Evolutionary conservation across 2,113 vertebrate genomes (phyloP), one percentile per base, ranked within the genome.

Genomic region (Ellobius talpinus): DNA sequence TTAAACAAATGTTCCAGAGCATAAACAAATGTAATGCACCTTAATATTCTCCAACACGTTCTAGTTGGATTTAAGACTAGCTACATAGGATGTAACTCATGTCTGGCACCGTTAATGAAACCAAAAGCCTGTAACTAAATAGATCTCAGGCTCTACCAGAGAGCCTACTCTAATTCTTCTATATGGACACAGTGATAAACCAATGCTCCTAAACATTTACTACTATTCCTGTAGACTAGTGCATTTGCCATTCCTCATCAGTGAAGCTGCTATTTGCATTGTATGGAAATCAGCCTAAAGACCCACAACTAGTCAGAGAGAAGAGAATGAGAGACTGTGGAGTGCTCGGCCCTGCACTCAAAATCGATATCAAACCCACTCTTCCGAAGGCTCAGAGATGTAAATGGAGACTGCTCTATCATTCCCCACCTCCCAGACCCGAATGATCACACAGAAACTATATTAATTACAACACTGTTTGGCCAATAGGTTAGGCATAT

Each of bases 381-480:
- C 73, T 1, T 42, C 23, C 1, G 0, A 47, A 47, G 42, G 9
- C 74, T 77, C 42, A 42, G 45, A 19, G 14, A 58, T 58, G 19
- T 58, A 58, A 23, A 58, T 58, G 19, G 58, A 58, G 19, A 58
- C 58, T 58, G 19, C 58, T 58, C 58, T 58, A 58, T 58, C 58
- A 0, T 58, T 58, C 1, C 19, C 6, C 0, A 0, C 58, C 1
- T 0, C 58, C 58, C 58, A 58, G 19, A 58, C 19, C 58, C 6
- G 0, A 58, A 58, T 58, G 19, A 58, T 58, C 58, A 58, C 58
- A 21, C 58, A 58, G 58, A 58, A 58, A 58, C 58, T 58, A 7
- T 21, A 58, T 5, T 58, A 58, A 58, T 58, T 58, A 58, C 58
- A 58, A 23, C 19, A 58, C 58, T 58, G 58, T 58, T 58, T 58